Base-by-base conservation (phyloP, 2,888 invertebrate genomes). In the Caenorhabditis sp. region DNA sequence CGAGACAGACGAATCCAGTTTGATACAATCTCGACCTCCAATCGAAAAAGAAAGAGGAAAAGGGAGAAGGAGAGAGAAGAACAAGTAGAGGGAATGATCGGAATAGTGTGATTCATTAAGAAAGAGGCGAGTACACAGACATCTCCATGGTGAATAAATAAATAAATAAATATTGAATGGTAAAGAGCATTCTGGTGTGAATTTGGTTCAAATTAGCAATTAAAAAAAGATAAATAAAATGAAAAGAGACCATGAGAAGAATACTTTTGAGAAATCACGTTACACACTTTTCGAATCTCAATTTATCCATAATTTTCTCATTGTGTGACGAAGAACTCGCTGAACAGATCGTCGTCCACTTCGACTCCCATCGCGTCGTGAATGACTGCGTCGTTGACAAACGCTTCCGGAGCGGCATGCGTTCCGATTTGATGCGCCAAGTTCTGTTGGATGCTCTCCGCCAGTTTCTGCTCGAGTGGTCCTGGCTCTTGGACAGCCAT, bases 301-400 rank as follows among this genome's bases (percentile, higher is more conserved):
- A 55, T 26, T n/a, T n/a, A n/a, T n/a, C n/a, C n/a, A 26, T n/a
- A 44, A 20, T 15, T 18, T 24, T 1, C 24, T 72, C 40, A 64
- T 9, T 72, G 72, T 1, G 78, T 82, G 44, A 81, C 79, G 40
- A 88, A 86, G 76, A 90, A 90, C 64, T 90, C 90, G 55, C 74
- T 74, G 32, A 90, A 83, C 56, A 90, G 61, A 58, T 89, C 88
- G 53, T 85, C 90, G 53, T 87, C 85, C 37, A 55, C 67, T 2
- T 82, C 85, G 26, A 91, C 62, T 3, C 88, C 90, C 65, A 91
- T 85, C 2, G 90, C 88, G 26, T 88, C 67, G 67, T 91, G 90
- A 8, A 90, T 50, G 15, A 70, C 65, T 2, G 74, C 58, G 8
- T 84, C 70, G 20, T 74, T 81, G 20, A 89, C 84, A 32, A 91